phyloP scores from a whole-genome alignment of 2,888 invertebrate genomes.

The Hydroisotoma schaefferi region DNA sequence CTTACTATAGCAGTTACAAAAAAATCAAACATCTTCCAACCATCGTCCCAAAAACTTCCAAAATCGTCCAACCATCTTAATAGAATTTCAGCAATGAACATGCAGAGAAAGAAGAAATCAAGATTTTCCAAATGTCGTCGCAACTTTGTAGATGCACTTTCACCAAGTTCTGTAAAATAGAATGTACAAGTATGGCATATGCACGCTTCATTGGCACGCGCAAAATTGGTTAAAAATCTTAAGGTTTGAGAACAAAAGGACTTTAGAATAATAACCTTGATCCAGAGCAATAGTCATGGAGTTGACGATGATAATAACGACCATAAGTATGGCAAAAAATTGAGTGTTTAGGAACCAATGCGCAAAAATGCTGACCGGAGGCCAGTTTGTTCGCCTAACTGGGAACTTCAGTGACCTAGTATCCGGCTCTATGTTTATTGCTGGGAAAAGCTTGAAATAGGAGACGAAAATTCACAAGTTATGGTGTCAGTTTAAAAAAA shows the following conservation, averaged over 20 bases:
- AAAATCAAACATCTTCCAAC: conserved; percentile 45
- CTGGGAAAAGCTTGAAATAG: neutral
- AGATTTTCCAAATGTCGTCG: conserved; percentile 29
- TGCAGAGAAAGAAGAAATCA: conserved; percentile 41
- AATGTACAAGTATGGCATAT: no score
- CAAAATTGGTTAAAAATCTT: neutral
- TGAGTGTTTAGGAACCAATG: conserved; percentile 41
- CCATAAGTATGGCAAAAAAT: conserved; percentile 35
- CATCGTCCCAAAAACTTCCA: conserved; percentile 38
- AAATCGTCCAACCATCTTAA: conserved; percentile 46
- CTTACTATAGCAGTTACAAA: conserved; percentile 29
- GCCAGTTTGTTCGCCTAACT: conserved; percentile 36
- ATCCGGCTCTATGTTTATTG: conserved; percentile 25
- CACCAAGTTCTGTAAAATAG: conserved; percentile 22
- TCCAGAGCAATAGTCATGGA: conserved; percentile 38
- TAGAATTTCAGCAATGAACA: conserved; percentile 43
- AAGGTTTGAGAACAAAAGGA: neutral
- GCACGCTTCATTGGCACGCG: neutral
- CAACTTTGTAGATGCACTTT: conserved; percentile 6
- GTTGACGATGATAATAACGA: conserved; percentile 38
- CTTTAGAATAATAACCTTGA: conserved; percentile 16
- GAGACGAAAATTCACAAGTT: neutral
- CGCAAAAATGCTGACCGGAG: conserved; percentile 42
- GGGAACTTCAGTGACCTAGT: conserved; percentile 38
- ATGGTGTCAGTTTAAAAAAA: neutral